Percentiles rank a stretch among this genome's conserved stretches.
These are phyloP conservation scores for Esox lucius DNA, from an alignment of 2,797 vertebrate species.

Conservation along the genomic window DNA sequence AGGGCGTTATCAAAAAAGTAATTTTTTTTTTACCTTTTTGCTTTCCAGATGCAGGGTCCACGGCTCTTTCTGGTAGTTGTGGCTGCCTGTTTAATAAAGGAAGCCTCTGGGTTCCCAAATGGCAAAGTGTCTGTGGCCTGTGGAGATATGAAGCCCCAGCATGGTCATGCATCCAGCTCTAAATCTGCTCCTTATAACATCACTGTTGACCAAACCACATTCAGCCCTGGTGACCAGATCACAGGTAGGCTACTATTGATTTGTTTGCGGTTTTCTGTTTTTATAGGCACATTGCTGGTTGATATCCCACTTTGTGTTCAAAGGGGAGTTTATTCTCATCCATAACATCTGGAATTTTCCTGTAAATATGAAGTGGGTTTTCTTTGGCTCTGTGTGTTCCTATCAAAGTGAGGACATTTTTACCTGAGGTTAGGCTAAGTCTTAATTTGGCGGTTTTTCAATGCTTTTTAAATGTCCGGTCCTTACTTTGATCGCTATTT, in stretches of 20 bases:
- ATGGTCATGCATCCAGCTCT: slow-evolving; percentile 58
- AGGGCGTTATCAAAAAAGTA: too few relatives aligned
- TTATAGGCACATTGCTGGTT: slow-evolving; percentile 3
- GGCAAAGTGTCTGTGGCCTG: slow-evolving; percentile 77
- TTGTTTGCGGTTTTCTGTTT: not conserved
- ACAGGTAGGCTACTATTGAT: slow-evolving; percentile 70
- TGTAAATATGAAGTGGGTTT: too few relatives aligned
- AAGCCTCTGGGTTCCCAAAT: slow-evolving; percentile 62
- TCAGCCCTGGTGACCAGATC: slow-evolving; percentile 74
- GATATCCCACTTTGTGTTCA: not conserved
- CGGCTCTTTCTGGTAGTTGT: slow-evolving; percentile 39
- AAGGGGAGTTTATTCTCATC: too few relatives aligned
- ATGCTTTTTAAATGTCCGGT: too few relatives aligned
- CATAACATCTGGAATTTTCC: not conserved
- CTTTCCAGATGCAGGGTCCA: slow-evolving; percentile 59
- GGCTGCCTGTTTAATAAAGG: slow-evolving; percentile 19
- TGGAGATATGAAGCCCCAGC: slow-evolving; percentile 74
- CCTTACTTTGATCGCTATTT: too few relatives aligned
- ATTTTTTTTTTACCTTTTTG: too few relatives aligned
- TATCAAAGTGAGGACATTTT: too few relatives aligned
- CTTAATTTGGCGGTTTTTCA: too few relatives aligned
- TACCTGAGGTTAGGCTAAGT: too few relatives aligned
- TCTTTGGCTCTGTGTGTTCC: not conserved
- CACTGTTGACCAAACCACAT: slow-evolving; percentile 65
- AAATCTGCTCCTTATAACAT: slow-evolving; percentile 67